Evolutionary conservation across 2,113 vertebrate genomes (phyloP).

Genomic region (Pluvialis apricaria): DNA sequence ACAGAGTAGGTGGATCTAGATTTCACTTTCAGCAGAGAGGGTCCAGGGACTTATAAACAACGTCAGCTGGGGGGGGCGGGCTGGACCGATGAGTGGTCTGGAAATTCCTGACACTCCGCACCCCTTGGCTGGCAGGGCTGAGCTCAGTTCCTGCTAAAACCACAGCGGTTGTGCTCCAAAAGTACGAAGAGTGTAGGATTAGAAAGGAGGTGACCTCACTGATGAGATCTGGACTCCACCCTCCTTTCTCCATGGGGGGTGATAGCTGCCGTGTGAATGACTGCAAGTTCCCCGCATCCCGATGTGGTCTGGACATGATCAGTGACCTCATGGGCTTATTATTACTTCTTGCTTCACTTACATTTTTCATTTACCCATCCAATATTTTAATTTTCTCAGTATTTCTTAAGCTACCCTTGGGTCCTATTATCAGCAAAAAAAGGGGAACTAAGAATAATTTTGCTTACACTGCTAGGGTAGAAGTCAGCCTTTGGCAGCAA

Average conservation of each 20-base stretch:
- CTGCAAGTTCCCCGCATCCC: not conserved
- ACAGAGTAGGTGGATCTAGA: slow-evolving; percentile 1
- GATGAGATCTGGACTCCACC: slow-evolving; percentile 18
- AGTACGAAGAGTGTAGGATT: not conserved
- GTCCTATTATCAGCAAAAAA: slow-evolving; percentile 8
- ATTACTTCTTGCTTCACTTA: slow-evolving; percentile 18
- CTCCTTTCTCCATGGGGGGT: not conserved
- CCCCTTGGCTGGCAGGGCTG: not conserved
- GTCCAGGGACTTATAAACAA: slow-evolving; percentile 6
- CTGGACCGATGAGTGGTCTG: not conserved
- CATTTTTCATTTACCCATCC: not conserved
- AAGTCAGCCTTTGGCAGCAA: slow-evolving; percentile 9
- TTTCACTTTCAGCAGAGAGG: not conserved
- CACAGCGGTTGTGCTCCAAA: not conserved
- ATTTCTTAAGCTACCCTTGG: slow-evolving; percentile 25
- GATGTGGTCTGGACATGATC: not conserved
- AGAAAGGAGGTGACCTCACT: slow-evolving; percentile 26
- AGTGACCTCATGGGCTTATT: slow-evolving; percentile 26
- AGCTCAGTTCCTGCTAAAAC: slow-evolving; percentile 17
- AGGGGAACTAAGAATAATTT: slow-evolving; percentile 24
- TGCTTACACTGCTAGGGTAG: not conserved
- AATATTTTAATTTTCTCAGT: slow-evolving; percentile 18
- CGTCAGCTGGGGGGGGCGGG: not conserved
- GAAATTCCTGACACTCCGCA: not conserved
- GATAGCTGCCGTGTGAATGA: not conserved